phyloP scores from a whole-genome alignment of 2,888 invertebrate species.

The Piscicola geometra region DNA sequence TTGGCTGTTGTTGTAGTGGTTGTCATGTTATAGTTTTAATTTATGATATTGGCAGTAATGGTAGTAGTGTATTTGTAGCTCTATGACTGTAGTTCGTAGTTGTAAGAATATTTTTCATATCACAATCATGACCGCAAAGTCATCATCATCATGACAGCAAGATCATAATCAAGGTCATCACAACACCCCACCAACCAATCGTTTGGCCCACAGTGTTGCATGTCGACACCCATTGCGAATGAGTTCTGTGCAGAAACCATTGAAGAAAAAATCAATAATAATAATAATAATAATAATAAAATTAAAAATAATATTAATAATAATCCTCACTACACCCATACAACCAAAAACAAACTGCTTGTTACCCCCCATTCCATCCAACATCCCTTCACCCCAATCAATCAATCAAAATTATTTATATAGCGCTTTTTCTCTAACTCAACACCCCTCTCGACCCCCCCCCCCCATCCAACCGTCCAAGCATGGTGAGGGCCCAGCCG shows the following conservation, averaged over 20 bases:
- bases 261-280: slow-evolving; percentile 11
- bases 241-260: slow-evolving; percentile 59
- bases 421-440: not conserved
- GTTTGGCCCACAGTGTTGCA: slow-evolving; percentile 98
- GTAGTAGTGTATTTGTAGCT: no score
- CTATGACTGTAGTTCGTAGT: no score
- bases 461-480: slow-evolving; percentile 70
- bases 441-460: not conserved
- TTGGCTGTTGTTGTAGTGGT: no score
- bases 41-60: no score
- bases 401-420: not conserved
- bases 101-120: no score
- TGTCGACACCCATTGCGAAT: slow-evolving; percentile 96
- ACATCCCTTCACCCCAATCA: not conserved
- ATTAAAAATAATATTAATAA: not conserved
- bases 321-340: not conserved
- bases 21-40: no score
- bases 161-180: no score
- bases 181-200: slow-evolving; percentile 57
- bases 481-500: slow-evolving; percentile 98
- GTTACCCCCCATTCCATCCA: not conserved
- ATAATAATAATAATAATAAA: slow-evolving; percentile 8
- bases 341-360: no score
- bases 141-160: no score
- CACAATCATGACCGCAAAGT: no score